Evolutionary conservation across 2,113 vertebrate genomes (phyloP).

Genomic region (Ammospiza nelsoni): DNA sequence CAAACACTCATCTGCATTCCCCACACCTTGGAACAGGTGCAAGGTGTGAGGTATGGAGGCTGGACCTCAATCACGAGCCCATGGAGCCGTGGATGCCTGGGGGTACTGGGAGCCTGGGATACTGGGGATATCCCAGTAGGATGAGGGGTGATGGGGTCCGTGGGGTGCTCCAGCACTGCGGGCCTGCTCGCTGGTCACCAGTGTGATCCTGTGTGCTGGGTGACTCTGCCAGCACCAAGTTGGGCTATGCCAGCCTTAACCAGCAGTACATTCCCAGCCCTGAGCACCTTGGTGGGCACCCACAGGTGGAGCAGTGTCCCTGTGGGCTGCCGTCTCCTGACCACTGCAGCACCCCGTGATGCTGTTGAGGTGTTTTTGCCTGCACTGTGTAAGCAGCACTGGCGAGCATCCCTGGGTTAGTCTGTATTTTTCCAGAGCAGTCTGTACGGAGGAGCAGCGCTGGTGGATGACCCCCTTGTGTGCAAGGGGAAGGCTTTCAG

Average conservation of each 20-base stretch:
- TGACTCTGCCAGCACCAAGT: fast-evolving
- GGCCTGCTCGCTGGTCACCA: not conserved
- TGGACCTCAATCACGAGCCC: fast-evolving
- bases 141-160: fast-evolving
- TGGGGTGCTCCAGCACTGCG: fast-evolving
- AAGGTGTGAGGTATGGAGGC: not conserved
- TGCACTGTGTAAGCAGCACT: not conserved
- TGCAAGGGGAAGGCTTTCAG: not conserved
- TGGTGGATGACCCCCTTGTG: not conserved
- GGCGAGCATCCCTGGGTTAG: not conserved
- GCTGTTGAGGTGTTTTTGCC: not conserved
- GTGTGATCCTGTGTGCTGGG: fast-evolving
- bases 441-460: not conserved
- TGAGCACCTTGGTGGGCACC: not conserved
- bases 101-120: too few species aligned
- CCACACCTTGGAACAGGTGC: not conserved
- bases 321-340: not conserved
- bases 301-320: not conserved
- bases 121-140: fast-evolving
- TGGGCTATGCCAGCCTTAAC: not conserved
- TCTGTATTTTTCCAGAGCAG: not conserved
- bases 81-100: fast-evolving
- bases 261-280: fast-evolving
- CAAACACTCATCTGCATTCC: too few species aligned
- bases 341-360: not conserved